These are phyloP conservation scores for Scleropages formosus DNA, from an alignment of 2,797 vertebrate species.

Conservation along the genomic window DNA sequence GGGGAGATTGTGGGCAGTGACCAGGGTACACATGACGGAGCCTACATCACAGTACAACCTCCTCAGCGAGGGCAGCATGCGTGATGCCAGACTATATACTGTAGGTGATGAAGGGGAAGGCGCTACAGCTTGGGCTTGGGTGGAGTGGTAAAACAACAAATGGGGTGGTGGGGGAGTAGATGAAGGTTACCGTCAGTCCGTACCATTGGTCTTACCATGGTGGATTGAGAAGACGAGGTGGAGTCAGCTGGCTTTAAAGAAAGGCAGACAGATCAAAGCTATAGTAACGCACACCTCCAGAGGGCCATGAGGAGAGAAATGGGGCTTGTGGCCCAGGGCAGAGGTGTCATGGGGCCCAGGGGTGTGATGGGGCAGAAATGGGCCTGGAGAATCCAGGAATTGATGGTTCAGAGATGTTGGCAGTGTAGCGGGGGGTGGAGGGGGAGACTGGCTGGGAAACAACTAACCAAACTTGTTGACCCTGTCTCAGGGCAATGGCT, in stretches of 20 bases:
- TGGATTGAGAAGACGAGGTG: conserved; percentile 87
- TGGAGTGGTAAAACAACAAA: conserved; percentile 48
- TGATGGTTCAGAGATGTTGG: conserved; percentile 13
- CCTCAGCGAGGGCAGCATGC: conserved; percentile 22
- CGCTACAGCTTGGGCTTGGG: conserved; percentile 17
- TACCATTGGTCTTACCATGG: conserved; percentile 96
- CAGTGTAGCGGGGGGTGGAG: not conserved
- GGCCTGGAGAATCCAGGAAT: not conserved
- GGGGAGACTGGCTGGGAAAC: conserved; percentile 21
- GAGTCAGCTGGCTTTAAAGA: conserved; percentile 99
- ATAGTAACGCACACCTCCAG: conserved; percentile 73
- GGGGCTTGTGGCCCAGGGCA: conserved; percentile 7
- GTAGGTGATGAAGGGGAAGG: conserved; percentile 11
- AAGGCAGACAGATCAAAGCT: conserved; percentile 99
- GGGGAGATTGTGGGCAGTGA: conserved; percentile 20
- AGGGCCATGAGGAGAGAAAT: conserved; percentile 8
- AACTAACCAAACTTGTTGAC: not conserved
- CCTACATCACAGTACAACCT: conserved; percentile 10
- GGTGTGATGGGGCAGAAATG: conserved; percentile 15
- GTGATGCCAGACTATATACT: conserved; percentile 10
- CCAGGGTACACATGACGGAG: conserved; percentile 19
- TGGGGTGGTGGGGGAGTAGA: conserved; percentile 41
- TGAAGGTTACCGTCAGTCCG: conserved; percentile 70
- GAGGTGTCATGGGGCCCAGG: not conserved
- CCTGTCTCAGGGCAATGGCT: not conserved